These are phyloP conservation scores for Pentalonia nigronervosa DNA, from an alignment of 1,140 invertebrate genomes.

Conservation along the genomic window DNA sequence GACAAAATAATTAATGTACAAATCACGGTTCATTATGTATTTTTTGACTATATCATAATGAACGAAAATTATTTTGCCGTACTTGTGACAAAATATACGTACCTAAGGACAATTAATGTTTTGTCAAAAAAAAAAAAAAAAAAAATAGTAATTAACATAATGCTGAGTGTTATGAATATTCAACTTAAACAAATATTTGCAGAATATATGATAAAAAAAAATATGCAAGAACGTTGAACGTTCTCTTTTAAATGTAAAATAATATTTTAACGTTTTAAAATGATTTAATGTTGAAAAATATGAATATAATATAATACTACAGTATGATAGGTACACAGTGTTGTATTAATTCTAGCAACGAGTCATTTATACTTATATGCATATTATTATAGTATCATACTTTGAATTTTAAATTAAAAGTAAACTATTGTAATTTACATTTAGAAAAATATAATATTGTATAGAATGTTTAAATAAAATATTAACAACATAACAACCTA, in stretches of 20 bases:
- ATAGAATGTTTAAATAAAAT: not conserved
- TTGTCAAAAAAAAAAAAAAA: not conserved
- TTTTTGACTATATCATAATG: not conserved
- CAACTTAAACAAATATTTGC: slow-evolving; percentile 23
- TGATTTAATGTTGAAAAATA: slow-evolving; percentile 2
- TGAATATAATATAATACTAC: not conserved
- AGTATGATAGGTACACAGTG: not conserved
- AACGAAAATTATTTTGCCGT: not conserved
- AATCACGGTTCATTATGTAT: not conserved
- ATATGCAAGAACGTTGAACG: slow-evolving; percentile 14
- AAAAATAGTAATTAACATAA: slow-evolving; percentile 4
- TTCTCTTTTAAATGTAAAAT: slow-evolving; percentile 37
- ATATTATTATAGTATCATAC: not conserved
- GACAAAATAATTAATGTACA: slow-evolving; percentile 11
- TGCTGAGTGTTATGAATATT: slow-evolving; percentile 28
- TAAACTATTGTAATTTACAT: not conserved
- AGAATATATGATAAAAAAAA: slow-evolving; percentile 10
- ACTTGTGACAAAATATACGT: not conserved
- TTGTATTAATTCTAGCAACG: not conserved
- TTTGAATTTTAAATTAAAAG: not conserved
- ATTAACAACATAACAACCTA: not conserved
- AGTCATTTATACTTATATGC: not conserved
- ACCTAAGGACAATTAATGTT: not conserved
- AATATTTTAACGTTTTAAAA: not conserved
- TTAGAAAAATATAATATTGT: not conserved